These are phyloP conservation scores for Lasioglossum malachurum DNA, from an alignment of 2,888 invertebrate species.

Conservation along the genomic window DNA sequence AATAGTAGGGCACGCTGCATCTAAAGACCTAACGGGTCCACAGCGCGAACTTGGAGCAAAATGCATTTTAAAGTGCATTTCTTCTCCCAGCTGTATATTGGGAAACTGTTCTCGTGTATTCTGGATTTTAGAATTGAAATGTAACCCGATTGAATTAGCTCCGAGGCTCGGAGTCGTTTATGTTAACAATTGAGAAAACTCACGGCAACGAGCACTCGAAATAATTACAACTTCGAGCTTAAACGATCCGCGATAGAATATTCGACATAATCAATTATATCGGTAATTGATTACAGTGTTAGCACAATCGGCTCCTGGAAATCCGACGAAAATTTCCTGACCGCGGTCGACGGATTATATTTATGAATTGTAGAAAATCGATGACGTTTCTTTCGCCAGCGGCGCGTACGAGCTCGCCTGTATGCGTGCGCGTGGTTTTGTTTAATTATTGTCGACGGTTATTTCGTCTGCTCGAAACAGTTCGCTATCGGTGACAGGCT, in stretches of 20 bases:
- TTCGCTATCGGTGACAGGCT: slow-evolving; percentile 40
- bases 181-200: neutral
- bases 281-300: slow-evolving; percentile 62
- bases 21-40: too few relatives aligned
- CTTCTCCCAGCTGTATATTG: too few relatives aligned
- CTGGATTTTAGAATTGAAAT: too few relatives aligned
- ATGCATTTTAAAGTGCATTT: neutral
- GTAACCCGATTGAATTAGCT: too few relatives aligned
- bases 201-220: neutral
- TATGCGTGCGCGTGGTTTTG: slow-evolving; percentile 41
- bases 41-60: neutral
- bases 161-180: neutral
- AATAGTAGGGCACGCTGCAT: neutral
- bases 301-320: slow-evolving; percentile 55
- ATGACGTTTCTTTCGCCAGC: slow-evolving; percentile 48
- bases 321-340: slow-evolving; percentile 59
- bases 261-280: slow-evolving; percentile 62
- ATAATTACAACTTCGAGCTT: slow-evolving; percentile 4
- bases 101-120: too few relatives aligned
- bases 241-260: slow-evolving; percentile 17
- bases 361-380: slow-evolving; percentile 53
- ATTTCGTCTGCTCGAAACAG: slow-evolving; percentile 40
- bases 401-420: neutral
- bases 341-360: slow-evolving; percentile 51
- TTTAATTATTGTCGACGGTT: slow-evolving; percentile 57